Percentiles rank a stretch among this genome's conserved stretches.
Evolutionary conservation across 2,888 invertebrate species (phyloP).

Genomic region (Synergus laeviventris): DNA sequence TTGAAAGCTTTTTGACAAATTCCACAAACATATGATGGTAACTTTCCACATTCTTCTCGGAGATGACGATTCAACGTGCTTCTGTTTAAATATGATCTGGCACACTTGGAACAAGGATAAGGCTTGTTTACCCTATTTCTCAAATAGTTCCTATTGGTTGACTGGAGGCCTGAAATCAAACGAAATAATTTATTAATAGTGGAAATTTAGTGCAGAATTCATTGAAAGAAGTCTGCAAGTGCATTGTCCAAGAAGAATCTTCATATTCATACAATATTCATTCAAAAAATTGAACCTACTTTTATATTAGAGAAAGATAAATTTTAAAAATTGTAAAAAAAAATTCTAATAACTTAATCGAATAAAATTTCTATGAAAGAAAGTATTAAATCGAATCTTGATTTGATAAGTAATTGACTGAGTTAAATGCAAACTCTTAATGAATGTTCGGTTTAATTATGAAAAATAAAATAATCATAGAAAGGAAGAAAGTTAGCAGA

Average conservation of each 20-base stretch:
- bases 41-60: constrained; percentile 72
- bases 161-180: constrained; percentile 21
- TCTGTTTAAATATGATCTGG: constrained; percentile 77
- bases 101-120: constrained; percentile 61
- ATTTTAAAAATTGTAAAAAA: background rate
- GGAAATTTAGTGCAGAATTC: background rate
- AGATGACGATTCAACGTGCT: constrained; percentile 79
- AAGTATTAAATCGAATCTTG: background rate
- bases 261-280: background rate
- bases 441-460: too few species aligned
- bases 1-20: constrained; percentile 68
- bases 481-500: background rate
- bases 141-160: constrained; percentile 4
- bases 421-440: too few species aligned
- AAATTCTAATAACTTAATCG: background rate
- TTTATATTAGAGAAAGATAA: background rate
- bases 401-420: too few species aligned
- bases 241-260: background rate
- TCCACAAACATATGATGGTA: constrained; percentile 68
- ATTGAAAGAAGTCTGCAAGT: background rate
- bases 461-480: background rate
- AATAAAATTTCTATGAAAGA: background rate
- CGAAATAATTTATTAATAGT: background rate
- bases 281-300: background rate
- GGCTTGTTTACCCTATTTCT: constrained; percentile 43